Conservation (phyloP, 2,113 vertebrate genomes). For the Pelvicachromis taeniatus region DNA sequence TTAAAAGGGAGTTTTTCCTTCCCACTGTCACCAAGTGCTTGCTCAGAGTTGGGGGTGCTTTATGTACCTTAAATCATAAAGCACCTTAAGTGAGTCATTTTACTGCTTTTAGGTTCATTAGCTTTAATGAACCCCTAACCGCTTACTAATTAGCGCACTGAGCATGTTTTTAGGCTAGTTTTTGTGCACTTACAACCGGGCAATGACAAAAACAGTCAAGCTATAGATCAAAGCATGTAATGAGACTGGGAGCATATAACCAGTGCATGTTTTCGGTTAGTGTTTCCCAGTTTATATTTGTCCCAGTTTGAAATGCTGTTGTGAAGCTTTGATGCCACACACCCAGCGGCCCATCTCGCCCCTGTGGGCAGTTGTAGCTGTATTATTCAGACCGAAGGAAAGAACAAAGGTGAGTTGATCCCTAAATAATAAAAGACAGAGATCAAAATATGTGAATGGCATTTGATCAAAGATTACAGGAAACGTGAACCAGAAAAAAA, state of each 20-base stretch:
- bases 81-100: neutral
- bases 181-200: neutral
- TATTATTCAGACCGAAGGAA: neutral
- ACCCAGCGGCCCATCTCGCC: accelerated
- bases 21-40: neutral
- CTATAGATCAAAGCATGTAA: neutral
- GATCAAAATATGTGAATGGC: neutral
- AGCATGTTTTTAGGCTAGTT: neutral
- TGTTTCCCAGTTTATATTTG: neutral
- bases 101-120: neutral
- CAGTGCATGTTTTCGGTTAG: accelerated
- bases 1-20: neutral
- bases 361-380: accelerated
- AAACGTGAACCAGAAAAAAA: neutral
- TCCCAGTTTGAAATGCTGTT: neutral
- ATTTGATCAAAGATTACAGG: neutral
- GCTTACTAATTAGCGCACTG: neutral
- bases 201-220: neutral
- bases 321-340: neutral
- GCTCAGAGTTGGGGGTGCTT: neutral
- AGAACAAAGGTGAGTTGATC: neutral
- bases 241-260: accelerated
- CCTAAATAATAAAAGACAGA: neutral
- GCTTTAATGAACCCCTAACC: neutral
- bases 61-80: neutral